Percentiles rank a stretch among this genome's conserved stretches.
phyloP scores from a whole-genome alignment of 64 coral and sea anemone genomes.

The Montipora efflorescens region DNA sequence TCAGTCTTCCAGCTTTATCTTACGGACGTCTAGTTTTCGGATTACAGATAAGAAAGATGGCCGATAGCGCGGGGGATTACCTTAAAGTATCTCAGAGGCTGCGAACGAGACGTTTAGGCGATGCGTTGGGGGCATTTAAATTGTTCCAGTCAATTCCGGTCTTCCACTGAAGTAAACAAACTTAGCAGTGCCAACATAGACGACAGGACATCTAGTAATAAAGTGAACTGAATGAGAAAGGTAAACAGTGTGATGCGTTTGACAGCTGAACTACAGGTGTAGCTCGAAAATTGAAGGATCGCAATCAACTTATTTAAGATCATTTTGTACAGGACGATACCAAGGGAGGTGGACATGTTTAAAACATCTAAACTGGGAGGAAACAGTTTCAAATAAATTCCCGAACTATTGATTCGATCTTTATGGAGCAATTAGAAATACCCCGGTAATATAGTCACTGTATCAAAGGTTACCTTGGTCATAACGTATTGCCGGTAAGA shows the following conservation, averaged over 20 bases:
- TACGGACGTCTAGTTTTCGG: slow-evolving; percentile 17
- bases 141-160: slow-evolving; percentile 2
- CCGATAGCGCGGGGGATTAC: not conserved
- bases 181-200: not conserved
- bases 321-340: too few relatives aligned
- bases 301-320: too few relatives aligned
- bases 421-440: not conserved
- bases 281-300: too few relatives aligned
- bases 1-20: slow-evolving; percentile 28
- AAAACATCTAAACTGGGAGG: not conserved
- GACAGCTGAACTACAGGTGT: too few relatives aligned
- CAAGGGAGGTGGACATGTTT: too few relatives aligned
- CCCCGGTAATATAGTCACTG: not conserved
- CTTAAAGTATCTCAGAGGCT: not conserved
- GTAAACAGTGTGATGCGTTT: too few relatives aligned
- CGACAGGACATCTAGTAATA: not conserved
- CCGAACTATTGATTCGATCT: not conserved
- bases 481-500: not conserved
- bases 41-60: slow-evolving; percentile 21
- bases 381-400: not conserved
- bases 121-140: not conserved
- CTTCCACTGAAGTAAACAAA: not conserved
- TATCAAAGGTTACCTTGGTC: too few relatives aligned
- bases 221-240: not conserved
- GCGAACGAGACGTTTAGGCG: not conserved